Percentiles rank a stretch among this genome's conserved stretches.
These are phyloP conservation scores for Drosophila prolongata DNA, from an alignment of 2,888 invertebrate genomes.

Conservation along the genomic window DNA sequence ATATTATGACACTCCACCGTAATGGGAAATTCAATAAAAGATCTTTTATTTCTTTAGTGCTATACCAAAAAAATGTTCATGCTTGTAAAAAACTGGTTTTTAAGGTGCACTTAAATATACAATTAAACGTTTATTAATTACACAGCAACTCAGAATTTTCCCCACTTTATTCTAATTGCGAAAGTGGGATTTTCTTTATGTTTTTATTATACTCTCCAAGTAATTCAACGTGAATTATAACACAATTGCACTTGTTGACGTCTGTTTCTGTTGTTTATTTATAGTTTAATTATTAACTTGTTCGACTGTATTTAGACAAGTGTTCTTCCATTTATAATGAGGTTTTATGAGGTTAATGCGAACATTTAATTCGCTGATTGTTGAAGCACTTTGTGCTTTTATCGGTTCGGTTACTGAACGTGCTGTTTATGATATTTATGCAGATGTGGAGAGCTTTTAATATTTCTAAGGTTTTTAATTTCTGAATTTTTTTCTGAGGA, in stretches of 20 bases:
- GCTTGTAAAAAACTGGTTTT: background rate
- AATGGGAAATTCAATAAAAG: too few species aligned
- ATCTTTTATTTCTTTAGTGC: too few species aligned
- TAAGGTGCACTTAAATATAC: background rate
- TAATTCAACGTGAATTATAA: constrained; percentile 18
- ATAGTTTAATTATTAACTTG: constrained; percentile 46
- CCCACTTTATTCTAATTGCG: constrained; percentile 30
- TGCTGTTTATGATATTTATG: constrained; percentile 7
- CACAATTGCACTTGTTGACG: constrained; percentile 34
- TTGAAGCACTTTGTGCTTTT: constrained; percentile 1
- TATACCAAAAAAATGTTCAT: background rate
- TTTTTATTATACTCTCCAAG: constrained; percentile 19
- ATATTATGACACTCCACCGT: too few species aligned
- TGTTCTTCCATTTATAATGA: constrained; percentile 49
- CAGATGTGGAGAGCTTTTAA: background rate
- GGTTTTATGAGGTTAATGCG: constrained; percentile 51
- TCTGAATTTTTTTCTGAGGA: background rate
- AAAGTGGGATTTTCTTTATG: constrained; percentile 22
- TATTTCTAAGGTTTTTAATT: constrained; percentile 3
- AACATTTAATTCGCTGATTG: constrained; percentile 31
- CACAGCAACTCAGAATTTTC: constrained; percentile 12
- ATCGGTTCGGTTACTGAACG: constrained; percentile 13
- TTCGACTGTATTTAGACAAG: constrained; percentile 58
- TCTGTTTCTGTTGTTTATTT: constrained; percentile 43
- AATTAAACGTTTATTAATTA: constrained; percentile 15